A percentile compares a stretch with the other conserved stretches of the same genome.
Evolutionary conservation across 2,797 vertebrate species (phyloP).

Genomic region (Acropternis orthonyx): DNA sequence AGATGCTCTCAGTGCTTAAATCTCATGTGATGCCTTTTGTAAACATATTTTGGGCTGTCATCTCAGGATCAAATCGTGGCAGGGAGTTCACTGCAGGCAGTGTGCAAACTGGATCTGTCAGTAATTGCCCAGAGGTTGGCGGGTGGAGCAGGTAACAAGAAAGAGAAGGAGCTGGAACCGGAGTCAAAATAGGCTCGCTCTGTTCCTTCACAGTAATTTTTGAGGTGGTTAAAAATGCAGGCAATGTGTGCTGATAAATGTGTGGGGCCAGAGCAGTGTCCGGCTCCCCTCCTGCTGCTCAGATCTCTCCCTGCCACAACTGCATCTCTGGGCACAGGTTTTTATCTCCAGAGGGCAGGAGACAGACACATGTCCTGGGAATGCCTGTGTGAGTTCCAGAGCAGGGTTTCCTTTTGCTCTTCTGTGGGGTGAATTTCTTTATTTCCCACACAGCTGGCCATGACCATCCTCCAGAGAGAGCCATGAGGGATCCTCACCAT

Average conservation of each 20-base stretch:
- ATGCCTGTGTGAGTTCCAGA: background rate
- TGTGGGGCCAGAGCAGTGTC: accelerated
- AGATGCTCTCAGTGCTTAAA: background rate
- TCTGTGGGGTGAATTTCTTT: background rate
- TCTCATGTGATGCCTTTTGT: background rate
- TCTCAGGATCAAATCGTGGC: background rate
- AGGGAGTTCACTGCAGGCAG: background rate
- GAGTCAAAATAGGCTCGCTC: background rate
- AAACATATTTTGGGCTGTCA: background rate
- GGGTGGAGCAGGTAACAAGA: background rate
- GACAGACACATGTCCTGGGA: background rate
- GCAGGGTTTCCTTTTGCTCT: background rate
- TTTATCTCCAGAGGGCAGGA: background rate
- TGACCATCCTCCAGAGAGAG: background rate
- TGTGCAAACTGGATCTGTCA: background rate
- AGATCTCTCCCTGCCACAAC: background rate
- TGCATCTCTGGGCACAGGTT: background rate
- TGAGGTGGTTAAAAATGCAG: background rate
- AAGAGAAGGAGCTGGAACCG: background rate
- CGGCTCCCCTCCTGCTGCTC: background rate
- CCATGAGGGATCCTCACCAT: background rate
- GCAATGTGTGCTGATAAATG: background rate
- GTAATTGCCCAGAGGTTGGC: background rate
- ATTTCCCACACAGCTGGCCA: background rate
- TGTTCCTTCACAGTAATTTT: background rate